Percentiles rank a stretch among this genome's conserved stretches.
Evolutionary conservation across 2,888 invertebrate genomes (phyloP).

Genomic region (Drosophila testacea): DNA sequence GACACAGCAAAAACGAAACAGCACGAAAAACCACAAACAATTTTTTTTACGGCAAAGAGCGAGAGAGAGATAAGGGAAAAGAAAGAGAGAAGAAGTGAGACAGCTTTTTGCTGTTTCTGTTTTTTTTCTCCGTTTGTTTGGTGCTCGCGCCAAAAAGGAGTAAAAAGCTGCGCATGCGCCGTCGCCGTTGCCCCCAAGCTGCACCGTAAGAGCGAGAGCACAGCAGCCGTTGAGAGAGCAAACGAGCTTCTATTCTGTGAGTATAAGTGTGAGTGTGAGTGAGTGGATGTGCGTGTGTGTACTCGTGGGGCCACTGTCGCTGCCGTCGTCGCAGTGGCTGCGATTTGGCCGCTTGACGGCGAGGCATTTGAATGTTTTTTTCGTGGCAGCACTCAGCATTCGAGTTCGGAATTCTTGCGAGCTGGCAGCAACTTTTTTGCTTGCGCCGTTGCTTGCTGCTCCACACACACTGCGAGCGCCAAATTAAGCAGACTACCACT

Average conservation of each 20-base stretch:
- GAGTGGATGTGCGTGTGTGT: slow-evolving; percentile 17
- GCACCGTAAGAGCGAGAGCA: slow-evolving; percentile 54
- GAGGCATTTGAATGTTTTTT: slow-evolving; percentile 84
- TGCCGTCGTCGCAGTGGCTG: slow-evolving; percentile 60
- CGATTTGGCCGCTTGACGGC: slow-evolving; percentile 73
- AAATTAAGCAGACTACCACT: slow-evolving; percentile 43
- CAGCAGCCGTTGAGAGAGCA: slow-evolving; percentile 45
- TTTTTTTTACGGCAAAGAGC: slow-evolving; percentile 48
- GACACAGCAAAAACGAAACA: slow-evolving; percentile 34
- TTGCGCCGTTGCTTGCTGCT: slow-evolving; percentile 53
- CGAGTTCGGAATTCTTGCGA: slow-evolving; percentile 85
- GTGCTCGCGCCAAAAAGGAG: slow-evolving; percentile 60
- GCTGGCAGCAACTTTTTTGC: slow-evolving; percentile 84
- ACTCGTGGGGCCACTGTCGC: slow-evolving; percentile 38
- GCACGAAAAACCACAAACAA: slow-evolving; percentile 77
- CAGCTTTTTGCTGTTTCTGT: slow-evolving; percentile 35
- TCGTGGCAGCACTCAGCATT: slow-evolving; percentile 84
- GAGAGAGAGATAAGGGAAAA: slow-evolving; percentile 19
- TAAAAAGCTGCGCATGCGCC: slow-evolving; percentile 76
- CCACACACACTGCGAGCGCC: slow-evolving; percentile 47
- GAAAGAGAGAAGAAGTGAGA: slow-evolving; percentile 35
- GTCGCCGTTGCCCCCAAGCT: slow-evolving; percentile 49
- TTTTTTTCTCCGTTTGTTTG: slow-evolving; percentile 17
- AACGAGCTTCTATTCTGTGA: slow-evolving; percentile 13
- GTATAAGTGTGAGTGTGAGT: slow-evolving; percentile 10